Percentiles rank a stretch among this genome's conserved stretches.
Conservation (phyloP, 2,113 vertebrate species). For the Romanogobio albipinnatus region DNA sequence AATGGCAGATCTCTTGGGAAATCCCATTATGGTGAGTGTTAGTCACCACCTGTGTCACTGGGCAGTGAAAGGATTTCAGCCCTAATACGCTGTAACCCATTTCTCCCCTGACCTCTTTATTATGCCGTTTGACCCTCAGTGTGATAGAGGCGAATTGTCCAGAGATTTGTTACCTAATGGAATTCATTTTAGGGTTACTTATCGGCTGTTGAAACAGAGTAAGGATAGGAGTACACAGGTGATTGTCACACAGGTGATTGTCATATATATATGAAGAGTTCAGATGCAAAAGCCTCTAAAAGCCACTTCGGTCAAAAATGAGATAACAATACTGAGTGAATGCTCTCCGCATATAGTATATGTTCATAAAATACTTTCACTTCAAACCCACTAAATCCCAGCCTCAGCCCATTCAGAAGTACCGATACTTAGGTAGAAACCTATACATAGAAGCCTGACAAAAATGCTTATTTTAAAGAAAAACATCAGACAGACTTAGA, state of each 20-base stretch:
- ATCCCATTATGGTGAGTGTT: slow-evolving; percentile 54
- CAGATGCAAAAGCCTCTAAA: too few relatives aligned
- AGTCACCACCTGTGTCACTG: slow-evolving; percentile 42
- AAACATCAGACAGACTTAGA: too few relatives aligned
- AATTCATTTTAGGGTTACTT: slow-evolving; percentile 65
- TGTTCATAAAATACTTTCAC: too few relatives aligned
- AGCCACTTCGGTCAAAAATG: too few relatives aligned
- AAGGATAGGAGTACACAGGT: slow-evolving; percentile 55
- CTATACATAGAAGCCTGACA: too few relatives aligned
- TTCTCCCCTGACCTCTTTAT: slow-evolving; percentile 60
- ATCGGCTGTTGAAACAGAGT: slow-evolving; percentile 54
- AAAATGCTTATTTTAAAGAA: too few relatives aligned
- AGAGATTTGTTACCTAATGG: slow-evolving; percentile 56
- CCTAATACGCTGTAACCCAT: slow-evolving; percentile 60
- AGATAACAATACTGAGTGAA: too few relatives aligned
- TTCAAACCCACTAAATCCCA: too few relatives aligned
- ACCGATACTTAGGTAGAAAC: too few relatives aligned
- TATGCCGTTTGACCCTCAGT: slow-evolving; percentile 47
- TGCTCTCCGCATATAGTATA: too few relatives aligned
- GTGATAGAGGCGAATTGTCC: slow-evolving; percentile 41
- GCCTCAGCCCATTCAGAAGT: too few relatives aligned
- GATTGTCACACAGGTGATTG: slow-evolving; percentile 41
- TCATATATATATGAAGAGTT: background rate
- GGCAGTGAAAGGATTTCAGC: slow-evolving; percentile 49
- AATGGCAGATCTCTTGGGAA: slow-evolving; percentile 65